phyloP scores from a whole-genome alignment of 1,140 invertebrate species.

The Eupristina koningsbergeri region DNA sequence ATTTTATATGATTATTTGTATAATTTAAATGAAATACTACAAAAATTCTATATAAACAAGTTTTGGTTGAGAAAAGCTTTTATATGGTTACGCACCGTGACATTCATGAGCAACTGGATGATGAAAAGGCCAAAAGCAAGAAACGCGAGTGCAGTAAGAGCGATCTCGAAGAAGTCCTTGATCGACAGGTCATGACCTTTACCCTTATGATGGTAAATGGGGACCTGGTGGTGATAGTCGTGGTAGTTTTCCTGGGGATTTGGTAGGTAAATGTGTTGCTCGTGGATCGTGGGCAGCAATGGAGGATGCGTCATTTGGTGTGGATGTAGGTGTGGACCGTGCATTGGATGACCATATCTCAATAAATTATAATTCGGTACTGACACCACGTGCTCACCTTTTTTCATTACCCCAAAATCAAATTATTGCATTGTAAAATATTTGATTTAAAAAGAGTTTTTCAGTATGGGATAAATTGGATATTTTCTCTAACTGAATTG shows the following conservation, averaged over 20 bases:
- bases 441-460: too few species aligned
- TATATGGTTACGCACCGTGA: slow-evolving; percentile 62
- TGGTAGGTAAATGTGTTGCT: slow-evolving; percentile 66
- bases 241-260: slow-evolving; percentile 61
- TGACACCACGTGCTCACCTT: slow-evolving; percentile 16
- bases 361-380: neutral
- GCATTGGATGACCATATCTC: slow-evolving; percentile 14
- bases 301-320: neutral
- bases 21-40: too few species aligned
- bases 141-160: slow-evolving; percentile 83
- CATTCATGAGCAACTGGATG: slow-evolving; percentile 80
- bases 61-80: too few species aligned
- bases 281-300: slow-evolving; percentile 62
- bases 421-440: too few species aligned
- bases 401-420: too few species aligned
- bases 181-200: slow-evolving; percentile 75
- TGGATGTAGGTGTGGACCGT: slow-evolving; percentile 10
- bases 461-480: too few species aligned
- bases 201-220: slow-evolving; percentile 67
- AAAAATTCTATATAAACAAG: too few species aligned
- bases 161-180: slow-evolving; percentile 83
- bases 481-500: too few species aligned
- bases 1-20: too few species aligned
- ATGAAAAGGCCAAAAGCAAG: slow-evolving; percentile 85
- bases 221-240: slow-evolving; percentile 56